Evolutionary conservation across 2,797 vertebrate genomes (phyloP), one percentile per base, ranked within the genome.

Genomic region (Hydrocynus forskahlii): DNA sequence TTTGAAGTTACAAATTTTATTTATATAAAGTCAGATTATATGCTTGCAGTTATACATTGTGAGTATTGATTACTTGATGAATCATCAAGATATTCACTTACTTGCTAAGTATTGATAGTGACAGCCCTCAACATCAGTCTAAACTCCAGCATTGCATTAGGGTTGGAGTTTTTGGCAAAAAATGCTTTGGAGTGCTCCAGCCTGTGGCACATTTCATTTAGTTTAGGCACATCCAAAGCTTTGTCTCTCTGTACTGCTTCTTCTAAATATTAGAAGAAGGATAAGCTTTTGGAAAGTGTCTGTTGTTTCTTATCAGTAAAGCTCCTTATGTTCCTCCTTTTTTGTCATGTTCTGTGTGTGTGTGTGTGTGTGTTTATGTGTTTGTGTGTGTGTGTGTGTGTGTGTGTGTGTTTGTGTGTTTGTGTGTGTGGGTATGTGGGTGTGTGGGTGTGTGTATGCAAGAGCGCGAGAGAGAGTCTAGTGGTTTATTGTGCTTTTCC

Each of bases 211-310:
- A 10, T 52, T 69, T 70, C 2, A 71, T 83, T 66, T 76, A 0
- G 19, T 50, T 75, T 57, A 43, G 59, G 40, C 48, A 50, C 25
- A 83, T 86, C 78, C 23, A 72, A 80, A 57, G 62, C 62, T 25
- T 29, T 14, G 7, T 67, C 52, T 19, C 14, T 79, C 55, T 70
- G 50, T 17, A 38, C 50, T 70, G 8, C 21, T 76, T 74, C 60
- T 78, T 59, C 79, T 55, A 40, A 74, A 78, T 67, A 78, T 78
- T 54, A 60, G 77, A 75, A 54, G 73, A 45, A 70, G 66, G 55
- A 78, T 82, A 84, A 84, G 78, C 63, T 59, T 80, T 43, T 13
- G 43, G 69, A 80, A 81, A 52, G 69, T 54, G 69, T 54, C 79
- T 81, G 57, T 62, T 76, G 67, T 76, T 79, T 25, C 23, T 82